phyloP scores from a whole-genome alignment of 2,797 vertebrate species.

The Galagoides demidoff region DNA sequence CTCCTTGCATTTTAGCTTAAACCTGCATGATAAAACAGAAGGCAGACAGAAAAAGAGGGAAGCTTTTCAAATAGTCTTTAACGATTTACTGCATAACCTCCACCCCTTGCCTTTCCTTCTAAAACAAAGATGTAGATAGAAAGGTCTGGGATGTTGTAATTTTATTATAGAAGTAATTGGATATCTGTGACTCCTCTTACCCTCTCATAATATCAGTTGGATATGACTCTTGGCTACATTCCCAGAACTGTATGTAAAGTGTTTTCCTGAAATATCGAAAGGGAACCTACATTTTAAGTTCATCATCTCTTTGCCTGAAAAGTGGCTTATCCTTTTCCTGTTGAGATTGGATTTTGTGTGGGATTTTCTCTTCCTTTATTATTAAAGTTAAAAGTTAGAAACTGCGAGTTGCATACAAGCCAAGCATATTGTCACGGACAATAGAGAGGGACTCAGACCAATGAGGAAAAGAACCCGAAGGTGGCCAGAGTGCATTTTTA shows the following conservation, averaged over 20 bases:
- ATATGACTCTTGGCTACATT: constrained; percentile 64
- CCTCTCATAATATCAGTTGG: constrained; percentile 67
- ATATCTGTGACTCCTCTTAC: constrained; percentile 61
- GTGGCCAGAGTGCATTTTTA: neutral
- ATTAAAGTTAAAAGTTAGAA: constrained; percentile 61
- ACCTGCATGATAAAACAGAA: neutral
- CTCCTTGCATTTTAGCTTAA: neutral
- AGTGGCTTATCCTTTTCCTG: constrained; percentile 39
- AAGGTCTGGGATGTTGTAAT: constrained; percentile 9
- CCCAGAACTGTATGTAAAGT: constrained; percentile 72
- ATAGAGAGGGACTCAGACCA: neutral
- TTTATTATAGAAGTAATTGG: constrained; percentile 68
- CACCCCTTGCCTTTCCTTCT: neutral
- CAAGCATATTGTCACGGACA: neutral
- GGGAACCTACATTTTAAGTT: constrained; percentile 76
- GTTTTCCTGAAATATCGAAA: constrained; percentile 75
- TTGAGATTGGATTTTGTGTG: neutral
- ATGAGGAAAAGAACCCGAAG: neutral
- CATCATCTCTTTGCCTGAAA: constrained; percentile 47
- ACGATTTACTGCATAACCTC: constrained; percentile 47
- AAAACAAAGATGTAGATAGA: constrained; percentile 46
- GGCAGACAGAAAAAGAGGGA: neutral
- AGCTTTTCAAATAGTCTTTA: constrained; percentile 56
- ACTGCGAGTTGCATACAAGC: neutral
- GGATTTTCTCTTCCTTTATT: neutral